Evolutionary conservation across 2,888 invertebrate species (phyloP).

Genomic region (Merodon equestris): DNA sequence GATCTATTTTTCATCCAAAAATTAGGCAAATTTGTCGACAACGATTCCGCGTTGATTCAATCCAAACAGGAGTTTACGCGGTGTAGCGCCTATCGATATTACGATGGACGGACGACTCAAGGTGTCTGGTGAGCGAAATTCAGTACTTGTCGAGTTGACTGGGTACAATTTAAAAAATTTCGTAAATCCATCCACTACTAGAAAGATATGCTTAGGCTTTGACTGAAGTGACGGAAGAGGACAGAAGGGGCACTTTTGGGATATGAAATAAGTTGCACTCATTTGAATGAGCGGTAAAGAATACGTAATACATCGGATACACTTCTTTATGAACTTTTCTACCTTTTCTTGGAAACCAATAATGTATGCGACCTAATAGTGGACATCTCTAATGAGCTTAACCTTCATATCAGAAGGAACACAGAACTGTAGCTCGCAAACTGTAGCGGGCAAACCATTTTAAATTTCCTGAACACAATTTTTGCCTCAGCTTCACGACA

Average conservation of each 20-base stretch:
- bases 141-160: slow-evolving; percentile 10
- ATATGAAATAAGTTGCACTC: not conserved
- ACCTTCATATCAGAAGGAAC: slow-evolving; percentile 24
- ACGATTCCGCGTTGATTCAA: no score
- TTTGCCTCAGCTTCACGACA: slow-evolving; percentile 5
- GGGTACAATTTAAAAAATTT: slow-evolving; percentile 10
- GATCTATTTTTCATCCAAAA: no score
- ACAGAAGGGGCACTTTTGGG: slow-evolving; percentile 9
- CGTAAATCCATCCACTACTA: slow-evolving; percentile 16
- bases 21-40: no score
- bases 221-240: slow-evolving; percentile 15
- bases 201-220: slow-evolving; percentile 21
- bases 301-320: slow-evolving; percentile 21
- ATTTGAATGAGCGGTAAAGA: not conserved
- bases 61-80: no score
- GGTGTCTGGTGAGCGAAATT: not conserved
- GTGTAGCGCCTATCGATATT: not conserved
- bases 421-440: not conserved
- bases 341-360: slow-evolving; percentile 8
- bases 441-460: not conserved
- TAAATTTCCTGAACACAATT: not conserved
- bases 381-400: slow-evolving; percentile 4
- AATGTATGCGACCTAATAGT: slow-evolving; percentile 24
- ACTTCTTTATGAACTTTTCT: slow-evolving; percentile 12
- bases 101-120: not conserved